These are phyloP conservation scores for Steromphala cineraria DNA, from an alignment of 2,888 invertebrate species.

Conservation along the genomic window DNA sequence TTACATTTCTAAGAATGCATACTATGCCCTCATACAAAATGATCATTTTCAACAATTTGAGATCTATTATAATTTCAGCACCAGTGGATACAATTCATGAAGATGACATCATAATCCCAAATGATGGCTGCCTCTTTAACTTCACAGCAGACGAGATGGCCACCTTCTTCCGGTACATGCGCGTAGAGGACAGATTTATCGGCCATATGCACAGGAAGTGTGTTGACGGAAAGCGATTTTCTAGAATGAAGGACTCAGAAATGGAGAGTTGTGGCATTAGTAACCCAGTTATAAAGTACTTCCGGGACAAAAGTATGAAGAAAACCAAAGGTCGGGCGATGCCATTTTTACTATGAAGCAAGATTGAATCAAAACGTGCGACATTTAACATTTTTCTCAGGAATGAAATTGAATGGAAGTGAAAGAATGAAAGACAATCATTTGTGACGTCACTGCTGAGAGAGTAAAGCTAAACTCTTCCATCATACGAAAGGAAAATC, in stretches of 20 bases:
- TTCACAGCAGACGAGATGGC: constrained; percentile 67
- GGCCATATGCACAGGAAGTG: constrained; percentile 58
- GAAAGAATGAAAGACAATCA: neutral
- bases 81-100: constrained; percentile 59
- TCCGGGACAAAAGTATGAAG: constrained; percentile 57
- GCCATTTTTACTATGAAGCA: constrained; percentile 50
- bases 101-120: constrained; percentile 64
- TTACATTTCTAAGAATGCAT: too few species aligned
- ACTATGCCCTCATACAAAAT: too few species aligned
- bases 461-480: too few species aligned
- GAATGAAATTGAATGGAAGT: neutral
- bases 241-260: constrained; percentile 66
- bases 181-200: constrained; percentile 61
- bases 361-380: neutral
- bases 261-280: constrained; percentile 63
- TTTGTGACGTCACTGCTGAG: neutral
- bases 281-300: constrained; percentile 63
- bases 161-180: constrained; percentile 65
- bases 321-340: constrained; percentile 36
- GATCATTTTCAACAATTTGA: neutral
- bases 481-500: too few species aligned
- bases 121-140: constrained; percentile 65
- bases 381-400: neutral
- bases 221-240: constrained; percentile 70
- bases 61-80: constrained; percentile 36